Evolutionary conservation across 2,888 invertebrate species (phyloP).

Genomic region (Synanthedon andrenaeformis): DNA sequence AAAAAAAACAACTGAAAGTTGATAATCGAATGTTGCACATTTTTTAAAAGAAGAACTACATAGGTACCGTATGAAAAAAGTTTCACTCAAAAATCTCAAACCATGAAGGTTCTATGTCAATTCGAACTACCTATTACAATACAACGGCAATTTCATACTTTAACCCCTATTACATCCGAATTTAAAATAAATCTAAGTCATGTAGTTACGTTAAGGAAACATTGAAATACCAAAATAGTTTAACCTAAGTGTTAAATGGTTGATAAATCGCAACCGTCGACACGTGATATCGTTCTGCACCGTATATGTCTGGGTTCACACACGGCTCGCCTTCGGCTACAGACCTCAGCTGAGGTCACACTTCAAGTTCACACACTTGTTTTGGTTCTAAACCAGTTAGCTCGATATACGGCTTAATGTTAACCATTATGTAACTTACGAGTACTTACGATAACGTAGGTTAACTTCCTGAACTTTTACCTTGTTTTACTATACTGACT

Average conservation of each 20-base stretch:
- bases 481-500: neutral
- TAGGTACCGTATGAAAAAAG: too few species aligned
- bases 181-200: too few species aligned
- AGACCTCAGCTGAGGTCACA: conserved; percentile 50
- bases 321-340: conserved; percentile 10
- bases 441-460: neutral
- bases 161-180: too few species aligned
- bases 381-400: conserved; percentile 37
- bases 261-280: neutral
- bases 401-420: neutral
- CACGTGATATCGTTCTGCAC: neutral
- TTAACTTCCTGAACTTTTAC: too few species aligned
- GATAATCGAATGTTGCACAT: too few species aligned
- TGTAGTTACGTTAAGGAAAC: too few species aligned
- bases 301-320: conserved; percentile 28
- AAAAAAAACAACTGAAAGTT: too few species aligned
- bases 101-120: too few species aligned
- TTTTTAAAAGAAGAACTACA: too few species aligned
- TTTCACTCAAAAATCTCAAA: too few species aligned
- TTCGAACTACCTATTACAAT: too few species aligned
- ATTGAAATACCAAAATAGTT: neutral
- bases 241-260: neutral
- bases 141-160: too few species aligned
- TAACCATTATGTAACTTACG: conserved; percentile 1
- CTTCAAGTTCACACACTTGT: conserved; percentile 57